Conservation (phyloP, 2,797 vertebrate species). For the Syndactyla subalaris region DNA sequence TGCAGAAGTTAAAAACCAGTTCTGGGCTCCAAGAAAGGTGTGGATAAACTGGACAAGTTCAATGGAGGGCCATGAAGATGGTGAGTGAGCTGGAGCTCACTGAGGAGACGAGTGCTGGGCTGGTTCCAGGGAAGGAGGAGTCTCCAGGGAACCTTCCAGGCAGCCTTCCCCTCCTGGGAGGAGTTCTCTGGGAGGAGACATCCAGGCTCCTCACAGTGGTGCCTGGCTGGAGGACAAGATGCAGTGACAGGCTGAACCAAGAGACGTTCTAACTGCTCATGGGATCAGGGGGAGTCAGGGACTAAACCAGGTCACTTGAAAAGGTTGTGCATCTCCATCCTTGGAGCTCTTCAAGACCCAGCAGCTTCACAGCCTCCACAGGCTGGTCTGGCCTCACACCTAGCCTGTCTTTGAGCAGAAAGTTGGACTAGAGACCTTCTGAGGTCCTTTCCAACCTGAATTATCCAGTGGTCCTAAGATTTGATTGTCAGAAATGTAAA, state of each 20-base stretch:
- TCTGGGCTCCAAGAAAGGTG: background rate
- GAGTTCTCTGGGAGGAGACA: background rate
- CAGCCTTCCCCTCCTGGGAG: background rate
- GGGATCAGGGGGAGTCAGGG: accelerated
- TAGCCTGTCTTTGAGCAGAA: background rate
- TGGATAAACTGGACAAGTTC: background rate
- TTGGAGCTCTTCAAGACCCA: background rate
- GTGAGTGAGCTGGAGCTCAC: background rate
- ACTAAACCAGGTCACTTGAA: background rate
- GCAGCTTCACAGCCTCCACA: background rate
- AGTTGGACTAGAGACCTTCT: background rate
- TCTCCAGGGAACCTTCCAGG: background rate
- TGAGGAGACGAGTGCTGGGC: background rate
- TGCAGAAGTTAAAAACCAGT: background rate
- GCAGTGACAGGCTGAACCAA: background rate
- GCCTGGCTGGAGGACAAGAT: background rate
- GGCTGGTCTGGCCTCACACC: background rate
- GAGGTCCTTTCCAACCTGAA: background rate
- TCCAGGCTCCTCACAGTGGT: background rate
- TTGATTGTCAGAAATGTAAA: background rate
- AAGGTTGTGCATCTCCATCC: background rate
- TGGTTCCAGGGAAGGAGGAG: background rate
- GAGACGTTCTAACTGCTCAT: accelerated
- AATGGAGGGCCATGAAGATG: background rate
- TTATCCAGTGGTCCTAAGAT: background rate